Percentiles rank a stretch among this genome's conserved stretches.
These are phyloP conservation scores for Mimachlamys varia DNA, from an alignment of 2,888 invertebrate species.

Conservation along the genomic window DNA sequence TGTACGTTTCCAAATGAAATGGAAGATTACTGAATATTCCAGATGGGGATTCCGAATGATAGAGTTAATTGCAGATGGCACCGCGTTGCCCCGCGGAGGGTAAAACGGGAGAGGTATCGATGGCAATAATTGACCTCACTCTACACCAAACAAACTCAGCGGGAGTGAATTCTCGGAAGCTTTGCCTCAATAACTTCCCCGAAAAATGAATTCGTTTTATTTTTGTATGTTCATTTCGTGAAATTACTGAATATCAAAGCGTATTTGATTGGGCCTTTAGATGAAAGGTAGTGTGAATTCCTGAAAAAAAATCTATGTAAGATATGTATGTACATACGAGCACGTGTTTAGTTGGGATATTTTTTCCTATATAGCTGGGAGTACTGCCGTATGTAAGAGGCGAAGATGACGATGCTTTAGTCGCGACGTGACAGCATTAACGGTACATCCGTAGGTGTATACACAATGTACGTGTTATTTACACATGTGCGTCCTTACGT, in stretches of 20 bases:
- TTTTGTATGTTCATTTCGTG: background rate
- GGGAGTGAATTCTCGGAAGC: background rate
- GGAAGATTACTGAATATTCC: background rate
- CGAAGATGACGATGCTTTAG: conserved; percentile 14
- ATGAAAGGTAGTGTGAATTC: background rate
- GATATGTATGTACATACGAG: background rate
- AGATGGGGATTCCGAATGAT: conserved; percentile 27
- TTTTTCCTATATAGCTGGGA: background rate
- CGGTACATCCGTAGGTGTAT: background rate
- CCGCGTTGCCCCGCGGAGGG: background rate
- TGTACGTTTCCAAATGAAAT: background rate
- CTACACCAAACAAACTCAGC: background rate
- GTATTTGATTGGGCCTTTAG: background rate
- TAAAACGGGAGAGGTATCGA: background rate
- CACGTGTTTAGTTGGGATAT: background rate
- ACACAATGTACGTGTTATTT: background rate
- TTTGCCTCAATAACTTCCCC: background rate
- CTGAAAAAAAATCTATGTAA: background rate
- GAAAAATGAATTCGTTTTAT: background rate
- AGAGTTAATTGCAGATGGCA: background rate
- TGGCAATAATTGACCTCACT: background rate
- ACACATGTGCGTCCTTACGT: background rate
- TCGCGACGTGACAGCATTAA: background rate
- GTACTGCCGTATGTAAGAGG: background rate
- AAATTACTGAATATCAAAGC: background rate